Base-by-base conservation (phyloP, 2,888 invertebrate genomes). In the Urechis unicinctus region DNA sequence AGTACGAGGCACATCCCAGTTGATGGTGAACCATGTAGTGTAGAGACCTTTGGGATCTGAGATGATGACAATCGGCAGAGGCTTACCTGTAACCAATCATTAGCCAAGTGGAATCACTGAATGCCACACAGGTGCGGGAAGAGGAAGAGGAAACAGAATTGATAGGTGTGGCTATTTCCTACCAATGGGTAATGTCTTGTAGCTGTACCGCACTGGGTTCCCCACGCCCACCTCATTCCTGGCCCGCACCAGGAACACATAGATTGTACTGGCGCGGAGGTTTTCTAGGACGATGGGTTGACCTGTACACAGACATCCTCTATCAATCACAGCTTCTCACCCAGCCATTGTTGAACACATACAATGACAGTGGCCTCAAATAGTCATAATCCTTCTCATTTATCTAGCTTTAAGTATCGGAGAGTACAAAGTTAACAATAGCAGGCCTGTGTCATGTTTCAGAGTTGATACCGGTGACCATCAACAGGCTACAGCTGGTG, bases 1-100 rank as follows among this genome's bases (percentile, higher is more conserved):
- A 6, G 65, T 63, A 31, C 60, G 55, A 2, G 68, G 67, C 51
- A 60, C 53, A 43, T 61, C 56, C 68, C 68, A 68, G 1, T 45
- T 55, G 24, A 68, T 48, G 1, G 31, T 52, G 57, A 64, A 68
- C 50, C 57, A 50, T 29, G 56, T 56, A 13, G 65, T 59, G 57
- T 60, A 64, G 2, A 30, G 44, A 31, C 63, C 56, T n/a, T 29
- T 45, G 3, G 57, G 57, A 21, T 57, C 43, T 6, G 62, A 59
- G 25, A 46, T 53, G 26, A 62, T 52, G 30, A 52, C 47, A 13
- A 65, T 51, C 3, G 63, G 61, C 46, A 59, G 64, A 9, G 65
- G 65, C 24, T 46, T 54, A 30, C 62, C 63, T 63, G 55, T 41
- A n/a, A n/a, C n/a, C n/a, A n/a, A n/a, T n/a, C n/a, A n/a, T n/a